Evolutionary conservation across 1,140 invertebrate species (phyloP).

Genomic region (Leptonema lineaticorne): DNA sequence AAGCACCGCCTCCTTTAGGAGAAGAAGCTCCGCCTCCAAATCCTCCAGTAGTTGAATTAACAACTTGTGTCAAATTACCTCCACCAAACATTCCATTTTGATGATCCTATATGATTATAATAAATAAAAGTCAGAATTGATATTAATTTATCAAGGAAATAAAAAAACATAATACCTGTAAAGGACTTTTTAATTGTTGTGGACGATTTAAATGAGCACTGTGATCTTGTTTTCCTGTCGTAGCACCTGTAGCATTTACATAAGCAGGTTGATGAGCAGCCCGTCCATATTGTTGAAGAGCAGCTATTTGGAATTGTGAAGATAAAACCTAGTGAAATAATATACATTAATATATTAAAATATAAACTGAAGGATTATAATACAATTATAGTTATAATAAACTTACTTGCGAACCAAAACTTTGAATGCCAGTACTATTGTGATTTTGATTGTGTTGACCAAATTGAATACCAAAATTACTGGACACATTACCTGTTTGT

Average conservation of each 20-base stretch:
- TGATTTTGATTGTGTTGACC: slow-evolving; percentile 38
- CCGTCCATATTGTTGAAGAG: slow-evolving; percentile 27
- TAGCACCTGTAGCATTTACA: slow-evolving; percentile 24
- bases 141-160: background rate
- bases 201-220: slow-evolving; percentile 30
- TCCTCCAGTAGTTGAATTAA: slow-evolving; percentile 1
- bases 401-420: slow-evolving; percentile 34
- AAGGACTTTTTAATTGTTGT: slow-evolving; percentile 40
- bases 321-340: slow-evolving; percentile 31
- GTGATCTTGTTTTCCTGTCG: slow-evolving; percentile 30
- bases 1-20: slow-evolving; percentile 17
- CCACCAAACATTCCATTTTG: slow-evolving; percentile 39
- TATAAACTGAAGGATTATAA: background rate
- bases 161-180: slow-evolving; percentile 31
- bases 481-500: slow-evolving; percentile 38
- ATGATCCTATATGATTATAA: slow-evolving; percentile 29
- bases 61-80: slow-evolving; percentile 1
- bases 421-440: slow-evolving; percentile 36
- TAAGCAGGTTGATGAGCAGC: slow-evolving; percentile 23
- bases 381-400: background rate
- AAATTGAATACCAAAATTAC: slow-evolving; percentile 39
- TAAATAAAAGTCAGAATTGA: background rate
- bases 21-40: slow-evolving; percentile 27
- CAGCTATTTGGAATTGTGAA: slow-evolving; percentile 36
- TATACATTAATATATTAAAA: background rate